Evolutionary conservation across 2,797 vertebrate genomes (phyloP).

Genomic region (Peromyscus attwateri): DNA sequence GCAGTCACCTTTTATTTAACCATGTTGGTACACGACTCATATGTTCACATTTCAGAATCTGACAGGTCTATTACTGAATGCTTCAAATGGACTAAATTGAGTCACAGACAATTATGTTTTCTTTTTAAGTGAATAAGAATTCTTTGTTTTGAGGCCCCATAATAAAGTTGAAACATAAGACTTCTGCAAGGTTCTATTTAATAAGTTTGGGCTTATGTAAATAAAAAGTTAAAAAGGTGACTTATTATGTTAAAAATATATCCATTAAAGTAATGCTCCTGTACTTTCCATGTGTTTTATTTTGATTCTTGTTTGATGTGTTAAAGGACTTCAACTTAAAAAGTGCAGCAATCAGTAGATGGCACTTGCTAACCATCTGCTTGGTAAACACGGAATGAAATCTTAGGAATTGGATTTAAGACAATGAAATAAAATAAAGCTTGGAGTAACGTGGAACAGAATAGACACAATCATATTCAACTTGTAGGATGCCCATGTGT

Average conservation of each 20-base stretch:
- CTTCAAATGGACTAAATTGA: constrained; percentile 78
- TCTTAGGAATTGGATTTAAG: constrained; percentile 13
- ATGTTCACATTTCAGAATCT: constrained; percentile 79
- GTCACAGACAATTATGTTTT: constrained; percentile 56
- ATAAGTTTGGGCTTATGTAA: constrained; percentile 54
- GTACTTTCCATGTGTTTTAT: constrained; percentile 37
- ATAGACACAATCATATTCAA: constrained; percentile 2
- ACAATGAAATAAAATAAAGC: constrained; percentile 11
- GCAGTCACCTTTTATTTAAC: constrained; percentile 87
- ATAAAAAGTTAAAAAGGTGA: constrained; percentile 46
- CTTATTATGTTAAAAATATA: constrained; percentile 31
- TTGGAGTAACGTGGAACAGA: not conserved
- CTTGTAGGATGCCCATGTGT: not conserved
- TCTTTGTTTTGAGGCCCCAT: not conserved
- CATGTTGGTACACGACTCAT: constrained; percentile 81
- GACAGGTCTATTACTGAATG: constrained; percentile 75
- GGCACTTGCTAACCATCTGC: constrained; percentile 69
- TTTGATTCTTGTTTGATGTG: constrained; percentile 71
- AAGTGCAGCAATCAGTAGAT: constrained; percentile 70
- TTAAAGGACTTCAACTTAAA: constrained; percentile 38
- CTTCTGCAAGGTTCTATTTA: constrained; percentile 52
- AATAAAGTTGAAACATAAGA: constrained; percentile 65
- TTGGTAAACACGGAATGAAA: not conserved
- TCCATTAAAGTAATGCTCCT: constrained; percentile 36
- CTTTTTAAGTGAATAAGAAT: constrained; percentile 68